Evolutionary conservation across 2,113 vertebrate species (phyloP).

Genomic region (Chinchilla lanigera): DNA sequence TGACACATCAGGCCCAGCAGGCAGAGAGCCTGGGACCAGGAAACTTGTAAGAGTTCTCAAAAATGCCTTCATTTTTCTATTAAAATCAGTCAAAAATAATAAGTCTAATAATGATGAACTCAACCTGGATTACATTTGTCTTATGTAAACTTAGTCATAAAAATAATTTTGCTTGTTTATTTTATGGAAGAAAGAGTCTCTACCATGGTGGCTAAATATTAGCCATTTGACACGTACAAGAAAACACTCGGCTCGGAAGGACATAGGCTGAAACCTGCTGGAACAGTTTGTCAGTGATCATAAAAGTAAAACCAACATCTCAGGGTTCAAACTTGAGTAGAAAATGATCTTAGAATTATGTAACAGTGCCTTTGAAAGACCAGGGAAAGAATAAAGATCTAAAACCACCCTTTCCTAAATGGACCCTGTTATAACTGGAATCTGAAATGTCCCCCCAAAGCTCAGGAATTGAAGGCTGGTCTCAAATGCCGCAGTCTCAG

Average conservation of each 20-base stretch:
- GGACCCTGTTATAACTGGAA: background rate
- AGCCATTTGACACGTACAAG: too few relatives aligned
- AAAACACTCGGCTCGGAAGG: background rate
- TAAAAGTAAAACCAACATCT: background rate
- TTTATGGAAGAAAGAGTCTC: background rate
- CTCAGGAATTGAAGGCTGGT: background rate
- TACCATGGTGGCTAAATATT: background rate
- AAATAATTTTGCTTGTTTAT: background rate
- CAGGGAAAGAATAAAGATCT: background rate
- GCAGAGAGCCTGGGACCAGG: background rate
- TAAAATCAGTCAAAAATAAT: background rate
- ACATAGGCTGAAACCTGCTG: background rate
- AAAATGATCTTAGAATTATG: background rate
- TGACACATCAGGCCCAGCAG: fast-evolving
- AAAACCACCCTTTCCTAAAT: background rate
- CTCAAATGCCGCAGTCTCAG: too few relatives aligned
- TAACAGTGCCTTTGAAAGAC: background rate
- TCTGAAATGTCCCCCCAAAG: background rate
- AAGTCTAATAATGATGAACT: background rate
- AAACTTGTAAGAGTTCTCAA: background rate
- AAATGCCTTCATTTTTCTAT: background rate
- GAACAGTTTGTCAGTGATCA: background rate
- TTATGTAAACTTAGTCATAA: background rate
- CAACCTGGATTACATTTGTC: background rate
- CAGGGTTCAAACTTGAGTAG: background rate